Evolutionary conservation across 2,888 invertebrate genomes (phyloP).

Genomic region (Coleophora flavipennella): DNA sequence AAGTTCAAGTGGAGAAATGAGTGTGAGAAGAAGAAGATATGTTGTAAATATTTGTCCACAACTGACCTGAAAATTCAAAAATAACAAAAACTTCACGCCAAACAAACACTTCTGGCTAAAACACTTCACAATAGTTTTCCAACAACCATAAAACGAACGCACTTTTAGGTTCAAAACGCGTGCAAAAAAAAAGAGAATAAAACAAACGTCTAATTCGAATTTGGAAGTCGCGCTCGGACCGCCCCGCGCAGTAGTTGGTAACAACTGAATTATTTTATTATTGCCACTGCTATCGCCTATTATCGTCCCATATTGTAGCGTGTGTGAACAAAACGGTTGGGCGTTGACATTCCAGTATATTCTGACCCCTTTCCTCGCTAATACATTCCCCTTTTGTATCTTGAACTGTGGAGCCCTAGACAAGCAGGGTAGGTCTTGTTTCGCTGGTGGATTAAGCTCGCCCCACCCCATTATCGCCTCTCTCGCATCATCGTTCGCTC

Average conservation of each 20-base stretch:
- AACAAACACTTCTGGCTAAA: too few relatives aligned
- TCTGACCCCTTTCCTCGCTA: conserved; percentile 13
- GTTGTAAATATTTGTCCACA: too few relatives aligned
- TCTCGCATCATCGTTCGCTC: conserved; percentile 24
- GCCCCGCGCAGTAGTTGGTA: conserved; percentile 29
- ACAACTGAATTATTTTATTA: conserved; percentile 69
- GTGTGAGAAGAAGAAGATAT: too few relatives aligned
- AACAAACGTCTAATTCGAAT: conserved; percentile 19
- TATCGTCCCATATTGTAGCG: conserved; percentile 52
- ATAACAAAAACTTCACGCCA: too few relatives aligned
- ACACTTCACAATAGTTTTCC: too few relatives aligned
- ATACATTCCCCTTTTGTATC: not conserved
- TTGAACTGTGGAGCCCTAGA: not conserved
- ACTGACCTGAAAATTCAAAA: too few relatives aligned
- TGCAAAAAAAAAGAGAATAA: conserved; percentile 12
- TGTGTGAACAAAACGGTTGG: conserved; percentile 52
- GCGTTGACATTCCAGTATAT: conserved; percentile 33
- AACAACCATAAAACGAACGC: too few relatives aligned
- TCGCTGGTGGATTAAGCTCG: conserved; percentile 21
- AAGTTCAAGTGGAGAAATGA: too few relatives aligned
- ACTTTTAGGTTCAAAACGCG: too few relatives aligned
- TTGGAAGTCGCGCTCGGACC: conserved; percentile 24
- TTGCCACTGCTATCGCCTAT: conserved; percentile 46
- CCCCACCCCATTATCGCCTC: conserved; percentile 32
- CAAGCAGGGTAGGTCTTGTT: conserved; percentile 15